Evolutionary conservation across 2,113 vertebrate species (phyloP), one percentile per base, ranked within the genome.

Genomic region (Naja naja): DNA sequence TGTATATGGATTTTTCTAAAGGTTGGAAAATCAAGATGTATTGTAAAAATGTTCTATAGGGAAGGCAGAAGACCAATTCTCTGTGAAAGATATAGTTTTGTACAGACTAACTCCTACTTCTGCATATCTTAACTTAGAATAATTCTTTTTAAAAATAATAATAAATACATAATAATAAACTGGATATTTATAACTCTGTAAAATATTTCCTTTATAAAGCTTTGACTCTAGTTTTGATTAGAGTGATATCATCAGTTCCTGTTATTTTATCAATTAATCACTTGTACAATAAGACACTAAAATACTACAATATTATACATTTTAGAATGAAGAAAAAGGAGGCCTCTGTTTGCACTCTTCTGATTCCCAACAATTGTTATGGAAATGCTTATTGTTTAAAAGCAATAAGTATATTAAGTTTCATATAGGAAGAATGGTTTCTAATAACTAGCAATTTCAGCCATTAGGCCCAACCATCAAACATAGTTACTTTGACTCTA

Each of bases 191-290:
- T 94, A 94, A 94, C 94, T 89, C 91, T 96, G 95, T 94, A 94
- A 95, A 95, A 95, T 95, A 94, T 0, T 58, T 90, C 92, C 93
- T 91, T 94, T 97, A 91, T 96, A 97, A 97, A 97, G 95, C 91
- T 96, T 94, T 95, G 88, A 92, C 96, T 96, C 97, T 96, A 96
- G 93, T 97, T 97, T 98, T 95, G 94, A 96, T 97, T 97, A 96
- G 95, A 97, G 96, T 95, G 95, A 96, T 96, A 97, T 96, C 97
- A 96, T 97, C 97, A 97, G 94, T 96, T 96, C 94, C 95, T 97
- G 96, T 97, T 97, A 95, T 97, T 96, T 95, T 94, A 95, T 94
- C 95, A 94, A 96, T 96, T 95, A 95, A 97, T 97, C 97, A 96
- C 95, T 94, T 95, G 91, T 95, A 95, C 93, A 94, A 95, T 97